A percentile compares a stretch with the other conserved stretches of the same genome.
Conservation (phyloP, 2,113 vertebrate genomes). For the Furnarius figulus region DNA sequence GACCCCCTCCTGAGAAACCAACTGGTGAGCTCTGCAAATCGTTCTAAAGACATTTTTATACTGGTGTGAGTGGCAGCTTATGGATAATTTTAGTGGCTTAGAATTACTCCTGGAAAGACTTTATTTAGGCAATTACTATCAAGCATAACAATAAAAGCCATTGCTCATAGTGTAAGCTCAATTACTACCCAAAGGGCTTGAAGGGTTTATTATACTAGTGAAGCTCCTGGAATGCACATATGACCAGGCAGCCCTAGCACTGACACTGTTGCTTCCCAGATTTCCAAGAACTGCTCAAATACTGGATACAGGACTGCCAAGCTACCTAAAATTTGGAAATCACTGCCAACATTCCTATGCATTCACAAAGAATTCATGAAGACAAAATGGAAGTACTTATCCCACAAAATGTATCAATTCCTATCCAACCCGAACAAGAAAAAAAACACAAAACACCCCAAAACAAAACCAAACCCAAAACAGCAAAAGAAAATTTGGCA, state of each 20-base stretch:
- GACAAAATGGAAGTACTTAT: not conserved
- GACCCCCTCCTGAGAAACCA: not conserved
- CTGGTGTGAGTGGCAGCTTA: not conserved
- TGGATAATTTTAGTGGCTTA: not conserved
- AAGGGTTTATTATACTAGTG: not conserved
- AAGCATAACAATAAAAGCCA: not conserved
- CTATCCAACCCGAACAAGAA: not conserved
- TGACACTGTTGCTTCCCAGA: not conserved
- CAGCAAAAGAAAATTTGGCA: not conserved
- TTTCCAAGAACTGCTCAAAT: not conserved
- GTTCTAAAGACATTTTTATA: not conserved
- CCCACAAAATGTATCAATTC: not conserved
- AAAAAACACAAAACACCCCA: not conserved
- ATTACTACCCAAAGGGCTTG: not conserved
- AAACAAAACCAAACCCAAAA: not conserved
- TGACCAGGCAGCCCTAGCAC: not conserved
- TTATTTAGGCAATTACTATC: not conserved
- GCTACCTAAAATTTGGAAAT: not conserved
- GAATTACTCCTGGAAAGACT: not conserved
- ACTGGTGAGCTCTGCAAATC: not conserved
- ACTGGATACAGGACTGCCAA: not conserved
- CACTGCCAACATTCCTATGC: not conserved
- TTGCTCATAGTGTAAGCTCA: not conserved
- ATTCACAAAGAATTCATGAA: not conserved
- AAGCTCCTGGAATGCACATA: not conserved